A percentile compares a stretch with the other conserved stretches of the same genome.
Conservation (phyloP, 2,797 vertebrate species). For the Xenopus petersii region DNA sequence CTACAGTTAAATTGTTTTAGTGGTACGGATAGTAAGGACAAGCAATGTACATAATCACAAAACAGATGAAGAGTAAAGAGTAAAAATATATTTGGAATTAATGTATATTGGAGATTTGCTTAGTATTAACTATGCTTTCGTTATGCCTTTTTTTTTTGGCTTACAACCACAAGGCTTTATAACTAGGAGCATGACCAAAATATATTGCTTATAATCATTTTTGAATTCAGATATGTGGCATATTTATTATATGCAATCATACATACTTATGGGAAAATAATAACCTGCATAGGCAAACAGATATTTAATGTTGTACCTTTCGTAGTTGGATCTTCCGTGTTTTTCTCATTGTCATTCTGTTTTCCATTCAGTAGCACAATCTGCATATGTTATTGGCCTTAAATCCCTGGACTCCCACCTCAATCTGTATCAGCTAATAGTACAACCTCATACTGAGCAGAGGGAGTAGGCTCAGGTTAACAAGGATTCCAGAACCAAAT, state of each 20-base stretch:
- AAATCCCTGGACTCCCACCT: slow-evolving; percentile 54
- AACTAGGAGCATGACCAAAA: too few species aligned
- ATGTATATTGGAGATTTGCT: too few species aligned
- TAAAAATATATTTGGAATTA: too few species aligned
- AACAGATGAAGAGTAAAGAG: too few species aligned
- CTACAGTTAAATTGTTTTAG: too few species aligned
- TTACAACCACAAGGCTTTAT: too few species aligned
- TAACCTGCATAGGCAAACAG: background rate
- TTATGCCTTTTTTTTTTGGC: too few species aligned
- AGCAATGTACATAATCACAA: too few species aligned
- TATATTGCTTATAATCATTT: too few species aligned
- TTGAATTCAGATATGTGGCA: too few species aligned
- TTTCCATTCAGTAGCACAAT: slow-evolving; percentile 50
- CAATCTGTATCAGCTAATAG: slow-evolving; percentile 59
- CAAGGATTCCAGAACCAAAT: slow-evolving; percentile 57
- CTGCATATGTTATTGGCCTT: slow-evolving; percentile 54
- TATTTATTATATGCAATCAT: background rate
- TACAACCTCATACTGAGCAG: slow-evolving; percentile 54
- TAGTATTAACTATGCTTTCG: too few species aligned
- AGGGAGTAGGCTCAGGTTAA: slow-evolving; percentile 55
- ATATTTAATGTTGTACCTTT: slow-evolving; percentile 1
- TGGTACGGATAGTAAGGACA: too few species aligned
- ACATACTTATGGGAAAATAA: background rate
- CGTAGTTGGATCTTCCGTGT: background rate
- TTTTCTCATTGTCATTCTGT: slow-evolving; percentile 51